phyloP scores from a whole-genome alignment of 2,888 invertebrate species.

The Tromatobia lineatoria region DNA sequence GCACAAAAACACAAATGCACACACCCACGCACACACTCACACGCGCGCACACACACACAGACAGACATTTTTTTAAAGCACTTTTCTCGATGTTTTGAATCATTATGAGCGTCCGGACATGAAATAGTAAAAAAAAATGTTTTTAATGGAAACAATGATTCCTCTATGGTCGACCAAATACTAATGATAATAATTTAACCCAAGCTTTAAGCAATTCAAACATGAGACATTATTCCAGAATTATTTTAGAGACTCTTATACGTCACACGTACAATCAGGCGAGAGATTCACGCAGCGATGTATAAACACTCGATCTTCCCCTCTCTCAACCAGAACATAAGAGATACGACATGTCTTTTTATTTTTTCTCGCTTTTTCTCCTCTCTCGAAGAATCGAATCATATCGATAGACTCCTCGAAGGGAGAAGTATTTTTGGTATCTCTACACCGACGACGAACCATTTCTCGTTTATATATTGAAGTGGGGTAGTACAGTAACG shows the following conservation, averaged over 20 bases:
- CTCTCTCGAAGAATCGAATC: slow-evolving; percentile 43
- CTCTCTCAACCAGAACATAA: not conserved
- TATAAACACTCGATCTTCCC: slow-evolving; percentile 34
- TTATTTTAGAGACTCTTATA: slow-evolving; percentile 5
- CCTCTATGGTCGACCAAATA: too few species aligned
- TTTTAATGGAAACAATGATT: too few species aligned
- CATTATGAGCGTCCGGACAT: too few species aligned
- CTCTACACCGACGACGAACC: slow-evolving; percentile 20
- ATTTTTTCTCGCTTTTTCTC: not conserved
- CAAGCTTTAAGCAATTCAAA: too few species aligned
- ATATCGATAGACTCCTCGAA: slow-evolving; percentile 34
- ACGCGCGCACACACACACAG: too few species aligned
- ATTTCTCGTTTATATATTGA: slow-evolving; percentile 2
- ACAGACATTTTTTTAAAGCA: too few species aligned
- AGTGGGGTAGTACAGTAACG: slow-evolving; percentile 7
- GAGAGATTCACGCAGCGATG: slow-evolving; percentile 3
- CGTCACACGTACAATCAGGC: not conserved
- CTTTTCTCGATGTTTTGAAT: too few species aligned
- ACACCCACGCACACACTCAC: too few species aligned
- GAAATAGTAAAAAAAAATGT: too few species aligned
- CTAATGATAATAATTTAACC: too few species aligned
- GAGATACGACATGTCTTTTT: not conserved
- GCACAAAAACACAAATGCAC: too few species aligned
- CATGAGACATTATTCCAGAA: too few species aligned
- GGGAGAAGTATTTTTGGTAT: slow-evolving; percentile 36